These are phyloP conservation scores for Ostrea edulis DNA, from an alignment of 1,140 invertebrate genomes.

Conservation along the genomic window DNA sequence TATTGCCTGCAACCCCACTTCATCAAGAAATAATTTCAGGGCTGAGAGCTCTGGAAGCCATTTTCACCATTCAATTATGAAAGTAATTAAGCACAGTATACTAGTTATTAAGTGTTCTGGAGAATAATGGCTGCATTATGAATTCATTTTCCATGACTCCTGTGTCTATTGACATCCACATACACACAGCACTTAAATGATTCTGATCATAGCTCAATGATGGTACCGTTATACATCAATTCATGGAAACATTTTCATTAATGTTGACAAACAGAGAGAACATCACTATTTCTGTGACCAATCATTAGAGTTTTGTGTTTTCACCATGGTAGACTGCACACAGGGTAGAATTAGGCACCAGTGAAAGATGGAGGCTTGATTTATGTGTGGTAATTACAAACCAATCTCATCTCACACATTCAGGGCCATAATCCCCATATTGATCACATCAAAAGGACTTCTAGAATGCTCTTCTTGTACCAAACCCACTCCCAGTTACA, in stretches of 20 bases:
- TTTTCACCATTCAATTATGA: constrained; percentile 27
- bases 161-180: background rate
- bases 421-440: constrained; percentile 15
- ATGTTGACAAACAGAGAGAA: background rate
- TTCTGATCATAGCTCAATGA: background rate
- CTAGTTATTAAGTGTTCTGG: background rate
- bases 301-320: constrained; percentile 11
- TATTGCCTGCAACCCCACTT: background rate
- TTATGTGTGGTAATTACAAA: constrained; percentile 27
- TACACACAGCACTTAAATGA: background rate
- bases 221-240: background rate
- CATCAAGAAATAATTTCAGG: constrained; percentile 4
- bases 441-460: constrained; percentile 17
- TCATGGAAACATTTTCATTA: constrained; percentile 14
- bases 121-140: background rate
- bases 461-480: background rate
- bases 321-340: constrained; percentile 11
- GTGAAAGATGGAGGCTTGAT: background rate
- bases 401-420: constrained; percentile 25
- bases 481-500: background rate
- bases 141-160: constrained; percentile 10
- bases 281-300: constrained; percentile 12
- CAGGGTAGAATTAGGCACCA: constrained; percentile 6
- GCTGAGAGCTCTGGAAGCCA: background rate
- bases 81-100: constrained; percentile 16